Base-by-base conservation (phyloP, 92 coral and sea anemone genomes). In the Porites divaricata region DNA sequence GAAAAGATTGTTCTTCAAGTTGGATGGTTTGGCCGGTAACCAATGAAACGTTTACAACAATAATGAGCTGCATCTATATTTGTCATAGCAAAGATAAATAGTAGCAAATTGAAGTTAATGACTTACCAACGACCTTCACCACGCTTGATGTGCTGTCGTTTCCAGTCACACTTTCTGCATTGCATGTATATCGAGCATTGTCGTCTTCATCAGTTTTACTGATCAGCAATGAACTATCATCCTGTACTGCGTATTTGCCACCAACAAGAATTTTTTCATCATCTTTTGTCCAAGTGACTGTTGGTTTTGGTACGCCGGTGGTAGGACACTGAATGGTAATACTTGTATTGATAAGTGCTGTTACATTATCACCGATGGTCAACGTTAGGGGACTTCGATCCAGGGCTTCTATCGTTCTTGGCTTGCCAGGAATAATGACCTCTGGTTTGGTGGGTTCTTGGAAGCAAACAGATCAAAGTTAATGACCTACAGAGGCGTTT, bases 271-370 rank as follows among this genome's bases (percentile, higher is more conserved):
- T 19, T 17, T 63, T 65, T 61, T 65, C 81, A 2, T 91, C 90
- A 41, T 91, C 95, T 75, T 91, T 93, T 64, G 48, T 62, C 95
- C 95, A 93, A 23, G 83, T 67, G 25, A 91, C 84, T 7, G 75
- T 3, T 52, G 93, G 93, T 53, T 51, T 52, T 10, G 98, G 98
- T 68, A 90, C 77, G 14, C 98, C 98, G 49, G 61, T 75, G 15
- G 74, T 91, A 26, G 88, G 87, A 79, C 98, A 95, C 68, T 56
- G 74, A 25, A 95, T 77, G 13, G 89, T 85, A 24, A 93, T 87
- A 57, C 94, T 86, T 19, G 96, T 86, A 78, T 85, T 80, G 25
- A 74, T 57, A 25, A 90, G 88, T 25, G 88, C 81, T 21, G 90
- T 79, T 48, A 91, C 90, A 78, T 93, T 93, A 64, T 87, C 94